These are phyloP conservation scores for Hydropotes inermis DNA, from an alignment of 2,113 vertebrate species.

Conservation along the genomic window DNA sequence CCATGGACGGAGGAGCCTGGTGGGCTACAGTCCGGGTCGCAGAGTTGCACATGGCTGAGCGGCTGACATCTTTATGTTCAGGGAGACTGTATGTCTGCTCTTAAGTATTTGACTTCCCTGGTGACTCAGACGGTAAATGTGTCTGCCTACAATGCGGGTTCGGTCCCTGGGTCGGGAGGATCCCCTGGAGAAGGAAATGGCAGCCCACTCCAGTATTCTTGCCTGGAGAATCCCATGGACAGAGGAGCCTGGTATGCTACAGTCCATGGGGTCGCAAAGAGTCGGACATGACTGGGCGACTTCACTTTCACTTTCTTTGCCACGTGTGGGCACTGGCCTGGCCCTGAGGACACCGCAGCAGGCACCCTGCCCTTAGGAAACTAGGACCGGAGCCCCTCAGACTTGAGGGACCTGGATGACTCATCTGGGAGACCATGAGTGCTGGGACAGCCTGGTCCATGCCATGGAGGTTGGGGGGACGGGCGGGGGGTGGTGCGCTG, in stretches of 20 bases:
- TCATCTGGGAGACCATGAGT: not conserved
- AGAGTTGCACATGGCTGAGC: not conserved
- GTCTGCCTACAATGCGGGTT: not conserved
- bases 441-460: not conserved
- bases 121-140: not conserved
- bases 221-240: not conserved
- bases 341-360: not conserved
- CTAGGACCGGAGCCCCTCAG: not conserved
- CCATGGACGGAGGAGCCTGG: not conserved
- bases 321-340: not conserved
- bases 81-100: not conserved
- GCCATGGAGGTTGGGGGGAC: not conserved
- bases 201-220: too few species aligned
- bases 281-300: not conserved
- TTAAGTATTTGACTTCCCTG: not conserved
- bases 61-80: not conserved
- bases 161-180: not conserved
- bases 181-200: not conserved
- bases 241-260: not conserved
- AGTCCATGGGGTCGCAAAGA: not conserved
- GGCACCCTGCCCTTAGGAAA: not conserved
- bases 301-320: not conserved
- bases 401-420: not conserved
- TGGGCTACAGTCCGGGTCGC: not conserved
- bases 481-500: not conserved